These are phyloP conservation scores for Entelurus aequoreus DNA, from an alignment of 2,113 vertebrate genomes.

Conservation along the genomic window DNA sequence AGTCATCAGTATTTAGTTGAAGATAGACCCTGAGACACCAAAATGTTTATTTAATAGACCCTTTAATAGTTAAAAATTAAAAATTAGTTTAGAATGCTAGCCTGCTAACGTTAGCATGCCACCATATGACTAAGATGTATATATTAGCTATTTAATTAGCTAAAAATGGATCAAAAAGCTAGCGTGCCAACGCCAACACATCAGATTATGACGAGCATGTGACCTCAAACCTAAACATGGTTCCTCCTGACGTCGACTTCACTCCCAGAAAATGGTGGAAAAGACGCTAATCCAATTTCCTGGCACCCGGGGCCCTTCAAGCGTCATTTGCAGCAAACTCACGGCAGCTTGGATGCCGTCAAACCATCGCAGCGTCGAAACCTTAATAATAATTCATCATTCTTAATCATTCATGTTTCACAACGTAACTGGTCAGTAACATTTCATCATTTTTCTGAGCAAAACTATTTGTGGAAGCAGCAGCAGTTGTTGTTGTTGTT, in stretches of 20 bases:
- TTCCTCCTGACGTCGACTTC: slow-evolving; percentile 45
- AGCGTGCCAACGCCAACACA: background rate
- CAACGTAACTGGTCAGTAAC: slow-evolving; percentile 46
- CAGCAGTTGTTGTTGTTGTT: slow-evolving; percentile 19
- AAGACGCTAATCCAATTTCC: slow-evolving; percentile 67
- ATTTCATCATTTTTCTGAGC: slow-evolving; percentile 13
- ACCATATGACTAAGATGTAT: no score
- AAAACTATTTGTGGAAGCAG: slow-evolving; percentile 13
- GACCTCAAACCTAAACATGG: slow-evolving; percentile 38
- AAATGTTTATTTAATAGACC: no score
- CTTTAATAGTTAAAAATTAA: no score
- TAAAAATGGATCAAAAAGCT: no score
- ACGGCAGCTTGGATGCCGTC: slow-evolving; percentile 38
- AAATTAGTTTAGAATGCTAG: no score
- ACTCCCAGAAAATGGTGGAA: slow-evolving; percentile 35
- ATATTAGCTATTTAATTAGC: no score
- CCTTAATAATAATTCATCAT: slow-evolving; percentile 42
- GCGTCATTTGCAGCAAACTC: slow-evolving; percentile 61
- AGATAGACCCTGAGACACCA: no score
- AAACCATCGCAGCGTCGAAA: slow-evolving; percentile 32
- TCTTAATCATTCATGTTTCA: slow-evolving; percentile 59
- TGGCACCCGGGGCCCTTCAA: slow-evolving; percentile 38
- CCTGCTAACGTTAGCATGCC: no score
- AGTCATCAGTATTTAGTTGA: no score
- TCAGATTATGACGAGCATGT: slow-evolving; percentile 28